Evolutionary conservation across 2,888 invertebrate species (phyloP).

Genomic region (Beris chalybata): DNA sequence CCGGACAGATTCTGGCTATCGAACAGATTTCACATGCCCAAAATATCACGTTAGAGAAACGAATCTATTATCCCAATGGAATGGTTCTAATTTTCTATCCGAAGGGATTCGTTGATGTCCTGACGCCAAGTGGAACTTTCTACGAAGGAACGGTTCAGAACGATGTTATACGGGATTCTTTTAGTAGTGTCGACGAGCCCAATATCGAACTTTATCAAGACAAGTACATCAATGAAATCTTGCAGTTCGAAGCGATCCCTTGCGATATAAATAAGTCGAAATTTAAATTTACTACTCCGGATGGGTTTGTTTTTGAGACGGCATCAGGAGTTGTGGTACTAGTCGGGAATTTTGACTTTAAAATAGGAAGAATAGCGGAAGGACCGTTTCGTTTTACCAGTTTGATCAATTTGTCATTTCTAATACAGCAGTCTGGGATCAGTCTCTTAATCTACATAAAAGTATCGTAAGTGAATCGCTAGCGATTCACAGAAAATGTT

Average conservation of each 20-base stretch:
- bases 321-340: neutral
- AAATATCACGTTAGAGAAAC: slow-evolving; percentile 11
- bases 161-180: neutral
- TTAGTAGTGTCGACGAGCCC: neutral
- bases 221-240: slow-evolving; percentile 4
- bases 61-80: slow-evolving; percentile 31
- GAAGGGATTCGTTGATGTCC: slow-evolving; percentile 12
- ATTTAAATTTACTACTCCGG: slow-evolving; percentile 10
- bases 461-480: no score
- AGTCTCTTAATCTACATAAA: no score
- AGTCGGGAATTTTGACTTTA: neutral
- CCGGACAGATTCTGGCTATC: slow-evolving; percentile 6
- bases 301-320: slow-evolving; percentile 8
- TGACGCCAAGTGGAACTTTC: slow-evolving; percentile 21
- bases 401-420: neutral
- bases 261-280: slow-evolving; percentile 1
- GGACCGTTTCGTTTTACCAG: neutral
- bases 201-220: neutral
- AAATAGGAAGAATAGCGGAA: neutral
- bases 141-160: slow-evolving; percentile 17
- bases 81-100: slow-evolving; percentile 19
- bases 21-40: slow-evolving; percentile 19
- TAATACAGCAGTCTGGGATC: neutral
- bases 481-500: no score
- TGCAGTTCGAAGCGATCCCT: neutral